Evolutionary conservation across 2,113 vertebrate genomes (phyloP), one percentile per base, ranked within the genome.

Genomic region (Solenodon paradoxus): DNA sequence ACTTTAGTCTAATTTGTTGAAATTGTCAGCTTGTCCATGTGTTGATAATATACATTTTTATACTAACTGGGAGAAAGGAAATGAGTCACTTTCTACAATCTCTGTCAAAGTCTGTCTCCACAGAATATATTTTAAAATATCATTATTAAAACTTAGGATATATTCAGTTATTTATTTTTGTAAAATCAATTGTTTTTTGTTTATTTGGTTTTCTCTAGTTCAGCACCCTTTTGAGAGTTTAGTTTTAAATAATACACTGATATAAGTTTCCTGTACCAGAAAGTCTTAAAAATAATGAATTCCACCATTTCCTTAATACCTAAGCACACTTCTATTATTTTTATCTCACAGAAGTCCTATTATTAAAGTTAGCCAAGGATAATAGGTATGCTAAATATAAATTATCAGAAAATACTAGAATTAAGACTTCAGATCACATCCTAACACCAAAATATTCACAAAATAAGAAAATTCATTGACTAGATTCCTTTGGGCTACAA

Each of bases 281-380:
- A 57, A 42, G 24, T 88, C 64, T 85, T 66, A 49, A 89, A 92
- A 94, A 53, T 75, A 80, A 47, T 72, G 53, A 85, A 80, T 61
- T 77, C 30, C 26, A 55, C 22, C 30, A 17, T 77, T 82, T 83
- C 26, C 28, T 83, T 45, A 83, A 20, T 79, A 42, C 7, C 22
- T 30, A 79, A 49, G 28, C 9, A 77, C 16, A 64, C 0, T 9
- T 15, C 22, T 72, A 51, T 63, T 88, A 24, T 32, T 87, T 85
- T 69, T 88, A 51, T 75, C 10, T 53, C 17, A 51, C 8, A 28
- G 2, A 75, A 59, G 24, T 77, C n/a, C 32, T 57, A 22, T n/a
- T 49, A 24, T 84, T 89, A 80, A 95, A 90, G 77, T 90, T 90
- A 81, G 38, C 49, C 20, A 95, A 77, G n/a, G 22, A n/a, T 9